These are phyloP conservation scores for Lepilemur ruficaudatus DNA, from an alignment of 2,797 vertebrate genomes.

Conservation along the genomic window DNA sequence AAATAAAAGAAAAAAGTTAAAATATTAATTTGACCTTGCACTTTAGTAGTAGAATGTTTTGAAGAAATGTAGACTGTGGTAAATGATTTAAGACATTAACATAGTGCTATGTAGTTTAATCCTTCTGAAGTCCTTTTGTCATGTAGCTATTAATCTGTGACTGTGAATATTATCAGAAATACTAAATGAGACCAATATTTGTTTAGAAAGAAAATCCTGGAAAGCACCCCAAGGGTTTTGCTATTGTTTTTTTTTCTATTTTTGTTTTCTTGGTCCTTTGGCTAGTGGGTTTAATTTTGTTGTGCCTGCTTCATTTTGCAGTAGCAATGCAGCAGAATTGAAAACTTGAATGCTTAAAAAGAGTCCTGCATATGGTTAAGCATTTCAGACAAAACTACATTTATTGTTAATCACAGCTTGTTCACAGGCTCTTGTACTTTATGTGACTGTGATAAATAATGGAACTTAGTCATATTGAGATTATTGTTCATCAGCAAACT, in stretches of 20 bases:
- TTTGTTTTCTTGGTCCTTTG: constrained; percentile 46
- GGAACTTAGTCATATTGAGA: constrained; percentile 26
- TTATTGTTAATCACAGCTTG: constrained; percentile 49
- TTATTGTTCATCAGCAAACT: constrained; percentile 40
- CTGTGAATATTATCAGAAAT: constrained; percentile 49
- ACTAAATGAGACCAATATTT: constrained; percentile 51
- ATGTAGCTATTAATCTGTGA: constrained; percentile 55
- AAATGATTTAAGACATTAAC: constrained; percentile 51
- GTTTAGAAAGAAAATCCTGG: constrained; percentile 47
- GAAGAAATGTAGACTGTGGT: constrained; percentile 28
- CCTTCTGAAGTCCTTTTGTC: constrained; percentile 34
- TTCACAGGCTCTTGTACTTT: constrained; percentile 52
- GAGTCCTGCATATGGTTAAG: constrained; percentile 5
- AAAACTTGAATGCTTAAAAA: constrained; percentile 49
- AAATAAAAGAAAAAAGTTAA: constrained; percentile 43
- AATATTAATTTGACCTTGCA: constrained; percentile 41
- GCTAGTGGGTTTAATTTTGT: constrained; percentile 37
- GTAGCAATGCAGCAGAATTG: constrained; percentile 48
- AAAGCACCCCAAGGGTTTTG: background rate
- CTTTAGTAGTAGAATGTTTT: constrained; percentile 52
- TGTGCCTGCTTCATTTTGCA: constrained; percentile 53
- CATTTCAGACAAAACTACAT: constrained; percentile 49
- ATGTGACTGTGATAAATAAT: constrained; percentile 49
- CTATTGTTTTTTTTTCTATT: background rate
- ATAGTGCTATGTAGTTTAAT: constrained; percentile 33